Percentiles rank a stretch among this genome's conserved stretches.
These are phyloP conservation scores for Agriopis marginaria DNA, from an alignment of 2,888 invertebrate species.

Conservation along the genomic window DNA sequence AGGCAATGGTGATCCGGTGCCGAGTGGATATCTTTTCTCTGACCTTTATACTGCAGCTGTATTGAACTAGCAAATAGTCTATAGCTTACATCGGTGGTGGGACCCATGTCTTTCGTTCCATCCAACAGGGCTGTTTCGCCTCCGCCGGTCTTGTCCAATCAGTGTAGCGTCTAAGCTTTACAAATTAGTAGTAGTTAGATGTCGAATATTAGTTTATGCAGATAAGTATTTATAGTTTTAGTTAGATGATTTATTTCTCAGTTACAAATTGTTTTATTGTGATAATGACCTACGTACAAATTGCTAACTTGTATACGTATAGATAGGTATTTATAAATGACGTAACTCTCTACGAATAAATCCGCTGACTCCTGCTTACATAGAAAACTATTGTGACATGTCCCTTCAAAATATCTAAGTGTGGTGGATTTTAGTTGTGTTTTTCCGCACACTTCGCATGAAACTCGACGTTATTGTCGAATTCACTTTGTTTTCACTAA, in stretches of 20 bases:
- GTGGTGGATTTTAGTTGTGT: too few species aligned
- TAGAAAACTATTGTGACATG: too few species aligned
- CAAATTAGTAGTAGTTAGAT: slow-evolving; percentile 35
- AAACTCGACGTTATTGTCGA: too few species aligned
- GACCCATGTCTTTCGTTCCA: background rate
- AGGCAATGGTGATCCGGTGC: too few species aligned
- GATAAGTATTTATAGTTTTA: slow-evolving; percentile 15
- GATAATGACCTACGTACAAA: slow-evolving; percentile 18
- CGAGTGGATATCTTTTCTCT: too few species aligned
- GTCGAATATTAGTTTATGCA: slow-evolving; percentile 24
- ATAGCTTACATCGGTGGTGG: too few species aligned
- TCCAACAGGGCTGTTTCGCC: background rate
- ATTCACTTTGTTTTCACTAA: too few species aligned
- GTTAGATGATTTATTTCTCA: background rate
- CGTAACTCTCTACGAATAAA: background rate
- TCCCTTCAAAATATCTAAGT: too few species aligned
- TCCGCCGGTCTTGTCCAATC: background rate
- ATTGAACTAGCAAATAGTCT: too few species aligned
- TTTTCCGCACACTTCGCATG: too few species aligned
- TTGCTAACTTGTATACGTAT: slow-evolving; percentile 5
- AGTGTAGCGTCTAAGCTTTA: slow-evolving; percentile 24
- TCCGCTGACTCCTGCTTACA: background rate
- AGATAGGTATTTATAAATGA: background rate
- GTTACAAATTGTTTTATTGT: slow-evolving; percentile 32
- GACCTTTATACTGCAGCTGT: too few species aligned